Percentiles rank a stretch among this genome's conserved stretches.
Evolutionary conservation across 1,140 invertebrate species (phyloP).

Genomic region (Druon quercuslanigerum): DNA sequence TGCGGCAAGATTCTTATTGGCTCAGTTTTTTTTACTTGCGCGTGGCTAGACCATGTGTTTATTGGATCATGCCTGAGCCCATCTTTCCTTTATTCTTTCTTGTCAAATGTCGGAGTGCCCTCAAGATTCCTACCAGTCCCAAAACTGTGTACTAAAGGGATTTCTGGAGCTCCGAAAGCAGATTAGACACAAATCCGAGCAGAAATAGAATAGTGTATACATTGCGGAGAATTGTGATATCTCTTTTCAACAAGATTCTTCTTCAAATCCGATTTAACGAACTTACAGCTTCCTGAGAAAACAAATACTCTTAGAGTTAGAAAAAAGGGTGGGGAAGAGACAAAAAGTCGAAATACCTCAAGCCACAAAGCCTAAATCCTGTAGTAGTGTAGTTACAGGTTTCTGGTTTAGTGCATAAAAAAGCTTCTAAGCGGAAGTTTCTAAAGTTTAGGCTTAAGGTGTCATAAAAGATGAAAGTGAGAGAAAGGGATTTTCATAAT

Average conservation of each 20-base stretch:
- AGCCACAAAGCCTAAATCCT: conserved; percentile 2
- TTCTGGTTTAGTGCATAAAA: not conserved
- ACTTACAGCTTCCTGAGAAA: not conserved
- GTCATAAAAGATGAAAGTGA: too few relatives aligned
- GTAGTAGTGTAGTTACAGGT: not conserved
- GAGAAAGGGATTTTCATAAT: too few relatives aligned
- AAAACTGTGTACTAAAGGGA: conserved; percentile 8
- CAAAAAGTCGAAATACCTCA: conserved; percentile 2
- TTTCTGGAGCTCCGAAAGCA: not conserved
- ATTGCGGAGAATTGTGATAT: not conserved
- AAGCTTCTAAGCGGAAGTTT: too few relatives aligned
- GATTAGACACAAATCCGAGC: conserved; percentile 6
- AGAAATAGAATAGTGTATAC: too few relatives aligned
- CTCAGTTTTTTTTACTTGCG: too few relatives aligned
- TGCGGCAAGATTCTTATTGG: too few relatives aligned
- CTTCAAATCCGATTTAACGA: not conserved
- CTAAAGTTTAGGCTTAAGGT: too few relatives aligned
- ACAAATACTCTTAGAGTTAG: not conserved
- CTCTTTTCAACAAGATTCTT: not conserved
- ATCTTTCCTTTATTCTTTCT: not conserved
- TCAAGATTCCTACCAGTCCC: not conserved
- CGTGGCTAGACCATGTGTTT: too few relatives aligned
- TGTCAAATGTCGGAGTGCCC: not conserved
- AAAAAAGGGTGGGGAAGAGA: not conserved
- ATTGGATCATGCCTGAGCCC: too few relatives aligned